These are phyloP conservation scores for Aleiodes alternator DNA, from an alignment of 2,888 invertebrate genomes.

Conservation along the genomic window DNA sequence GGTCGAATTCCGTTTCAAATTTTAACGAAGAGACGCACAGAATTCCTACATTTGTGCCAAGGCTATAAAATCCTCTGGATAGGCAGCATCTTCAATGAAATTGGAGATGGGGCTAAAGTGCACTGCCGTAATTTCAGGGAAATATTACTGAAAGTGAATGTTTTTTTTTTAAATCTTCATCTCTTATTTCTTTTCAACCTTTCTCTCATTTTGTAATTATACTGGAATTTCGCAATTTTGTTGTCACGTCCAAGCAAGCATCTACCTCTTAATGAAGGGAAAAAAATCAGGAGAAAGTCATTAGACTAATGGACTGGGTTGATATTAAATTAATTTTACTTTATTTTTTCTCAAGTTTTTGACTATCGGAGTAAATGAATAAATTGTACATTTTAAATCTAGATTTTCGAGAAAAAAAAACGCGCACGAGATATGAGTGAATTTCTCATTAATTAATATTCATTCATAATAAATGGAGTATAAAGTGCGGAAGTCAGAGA, in stretches of 20 bases:
- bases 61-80: constrained; percentile 31
- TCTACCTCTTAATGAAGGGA: neutral
- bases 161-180: neutral
- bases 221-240: neutral
- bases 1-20: constrained; percentile 62
- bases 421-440: too few relatives aligned
- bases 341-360: too few relatives aligned
- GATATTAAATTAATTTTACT: too few relatives aligned
- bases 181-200: constrained; percentile 15
- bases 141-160: constrained; percentile 6
- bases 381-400: too few relatives aligned
- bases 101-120: constrained; percentile 52
- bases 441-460: too few relatives aligned
- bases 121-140: constrained; percentile 40
- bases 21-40: constrained; percentile 54
- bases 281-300: neutral
- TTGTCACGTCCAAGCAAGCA: neutral
- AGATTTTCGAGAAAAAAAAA: too few relatives aligned
- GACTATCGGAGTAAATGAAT: neutral
- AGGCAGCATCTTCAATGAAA: constrained; percentile 46
- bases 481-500: too few relatives aligned
- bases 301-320: too few relatives aligned
- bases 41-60: constrained; percentile 48
- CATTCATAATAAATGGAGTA: too few relatives aligned
- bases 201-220: neutral